phyloP scores from a whole-genome alignment of 2,888 invertebrate species.

The Hyposoter dolosus region DNA sequence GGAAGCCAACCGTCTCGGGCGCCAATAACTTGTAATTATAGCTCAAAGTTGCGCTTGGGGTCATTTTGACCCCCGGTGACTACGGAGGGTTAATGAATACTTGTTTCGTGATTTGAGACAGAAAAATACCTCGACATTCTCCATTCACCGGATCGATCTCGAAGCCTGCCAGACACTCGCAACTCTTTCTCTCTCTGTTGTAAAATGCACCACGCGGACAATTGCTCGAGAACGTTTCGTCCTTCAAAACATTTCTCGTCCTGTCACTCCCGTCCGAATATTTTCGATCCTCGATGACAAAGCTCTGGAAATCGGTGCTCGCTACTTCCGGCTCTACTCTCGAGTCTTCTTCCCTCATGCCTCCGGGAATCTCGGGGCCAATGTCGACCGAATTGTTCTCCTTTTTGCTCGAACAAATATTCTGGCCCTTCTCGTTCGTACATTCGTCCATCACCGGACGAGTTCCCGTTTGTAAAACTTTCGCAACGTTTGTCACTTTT shows the following conservation, averaged over 20 bases:
- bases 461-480: neutral
- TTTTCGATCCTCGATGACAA: slow-evolving; percentile 28
- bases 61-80: too few relatives aligned
- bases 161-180: slow-evolving; percentile 49
- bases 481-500: neutral
- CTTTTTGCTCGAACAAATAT: slow-evolving; percentile 13
- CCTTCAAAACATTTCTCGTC: slow-evolving; percentile 28
- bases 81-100: neutral
- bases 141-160: slow-evolving; percentile 52
- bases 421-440: slow-evolving; percentile 37
- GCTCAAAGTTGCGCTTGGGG: too few relatives aligned
- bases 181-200: slow-evolving; percentile 43
- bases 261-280: slow-evolving; percentile 6
- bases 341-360: slow-evolving; percentile 18
- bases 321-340: slow-evolving; percentile 29
- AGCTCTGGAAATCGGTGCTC: slow-evolving; percentile 48
- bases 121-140: slow-evolving; percentile 56
- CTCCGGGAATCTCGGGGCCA: neutral
- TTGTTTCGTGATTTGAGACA: neutral
- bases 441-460: neutral
- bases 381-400: slow-evolving; percentile 51
- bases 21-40: too few relatives aligned
- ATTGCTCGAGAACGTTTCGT: slow-evolving; percentile 33
- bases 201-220: slow-evolving; percentile 54
- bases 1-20: too few relatives aligned